Conservation (phyloP, 92 coral and sea anemone genomes). For the Epizoanthus illoricatus region DNA sequence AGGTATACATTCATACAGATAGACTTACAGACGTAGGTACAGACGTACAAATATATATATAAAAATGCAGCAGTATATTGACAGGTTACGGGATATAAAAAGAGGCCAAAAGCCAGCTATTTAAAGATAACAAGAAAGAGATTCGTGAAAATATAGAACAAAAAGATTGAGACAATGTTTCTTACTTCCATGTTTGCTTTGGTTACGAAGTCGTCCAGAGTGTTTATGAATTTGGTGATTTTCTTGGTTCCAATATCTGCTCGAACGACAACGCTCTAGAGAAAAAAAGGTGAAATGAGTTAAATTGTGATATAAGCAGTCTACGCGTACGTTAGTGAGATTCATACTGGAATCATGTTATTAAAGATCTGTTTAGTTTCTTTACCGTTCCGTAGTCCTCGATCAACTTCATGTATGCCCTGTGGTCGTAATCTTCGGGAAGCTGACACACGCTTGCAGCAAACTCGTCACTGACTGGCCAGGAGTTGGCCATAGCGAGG, state of each 20-base stretch:
- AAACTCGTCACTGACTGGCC: constrained; percentile 42
- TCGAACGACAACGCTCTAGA: constrained; percentile 13
- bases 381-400: constrained; percentile 38
- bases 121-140: too few relatives aligned
- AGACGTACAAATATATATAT: too few relatives aligned
- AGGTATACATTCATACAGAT: too few relatives aligned
- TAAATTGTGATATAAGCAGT: not conserved
- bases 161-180: not conserved
- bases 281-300: not conserved
- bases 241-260: constrained; percentile 27
- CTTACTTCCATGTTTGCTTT: constrained; percentile 26
- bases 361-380: too few relatives aligned
- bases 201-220: constrained; percentile 21
- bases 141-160: too few relatives aligned
- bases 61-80: too few relatives aligned
- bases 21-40: too few relatives aligned
- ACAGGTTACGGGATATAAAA: too few relatives aligned
- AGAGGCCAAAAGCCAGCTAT: too few relatives aligned
- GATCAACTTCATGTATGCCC: constrained; percentile 35
- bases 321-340: too few relatives aligned
- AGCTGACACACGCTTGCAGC: constrained; percentile 39
- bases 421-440: constrained; percentile 14
- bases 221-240: constrained; percentile 22
- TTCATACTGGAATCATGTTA: too few relatives aligned
- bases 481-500: constrained; percentile 32